These are phyloP conservation scores for Tenthredo livida DNA, from an alignment of 2,888 invertebrate genomes.

Conservation along the genomic window DNA sequence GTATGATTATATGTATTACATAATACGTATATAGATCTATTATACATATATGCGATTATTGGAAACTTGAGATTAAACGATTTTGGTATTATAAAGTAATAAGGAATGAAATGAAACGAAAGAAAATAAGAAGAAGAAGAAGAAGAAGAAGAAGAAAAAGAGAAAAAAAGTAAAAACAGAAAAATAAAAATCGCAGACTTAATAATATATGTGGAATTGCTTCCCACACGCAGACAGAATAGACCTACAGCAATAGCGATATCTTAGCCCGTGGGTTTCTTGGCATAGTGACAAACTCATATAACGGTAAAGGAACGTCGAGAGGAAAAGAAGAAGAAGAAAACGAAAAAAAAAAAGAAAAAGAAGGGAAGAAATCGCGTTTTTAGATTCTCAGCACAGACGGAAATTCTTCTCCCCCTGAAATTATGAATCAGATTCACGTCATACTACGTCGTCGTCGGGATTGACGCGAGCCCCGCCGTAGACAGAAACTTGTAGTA, in stretches of 20 bases:
- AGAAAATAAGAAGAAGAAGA: not conserved
- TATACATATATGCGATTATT: not conserved
- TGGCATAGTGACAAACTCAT: not conserved
- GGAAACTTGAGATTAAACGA: not conserved
- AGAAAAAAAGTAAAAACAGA: not conserved
- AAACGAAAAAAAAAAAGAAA: not conserved
- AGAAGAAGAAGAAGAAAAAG: not conserved
- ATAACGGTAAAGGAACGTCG: not conserved
- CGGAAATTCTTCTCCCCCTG: not conserved
- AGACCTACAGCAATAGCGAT: not conserved
- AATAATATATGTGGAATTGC: not conserved
- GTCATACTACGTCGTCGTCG: not conserved
- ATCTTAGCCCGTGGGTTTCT: not conserved
- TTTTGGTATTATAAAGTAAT: not conserved
- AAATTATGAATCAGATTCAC: not conserved
- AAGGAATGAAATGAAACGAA: no score
- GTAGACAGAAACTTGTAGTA: constrained; percentile 7
- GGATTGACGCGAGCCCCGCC: not conserved
- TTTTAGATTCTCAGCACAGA: not conserved
- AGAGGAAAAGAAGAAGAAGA: not conserved
- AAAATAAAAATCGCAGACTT: not conserved
- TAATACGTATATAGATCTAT: not conserved
- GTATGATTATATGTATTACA: not conserved
- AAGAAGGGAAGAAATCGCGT: not conserved
- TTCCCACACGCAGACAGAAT: not conserved